These are phyloP conservation scores for Onthophagus taurus DNA, from an alignment of 1,140 invertebrate species.

Conservation along the genomic window DNA sequence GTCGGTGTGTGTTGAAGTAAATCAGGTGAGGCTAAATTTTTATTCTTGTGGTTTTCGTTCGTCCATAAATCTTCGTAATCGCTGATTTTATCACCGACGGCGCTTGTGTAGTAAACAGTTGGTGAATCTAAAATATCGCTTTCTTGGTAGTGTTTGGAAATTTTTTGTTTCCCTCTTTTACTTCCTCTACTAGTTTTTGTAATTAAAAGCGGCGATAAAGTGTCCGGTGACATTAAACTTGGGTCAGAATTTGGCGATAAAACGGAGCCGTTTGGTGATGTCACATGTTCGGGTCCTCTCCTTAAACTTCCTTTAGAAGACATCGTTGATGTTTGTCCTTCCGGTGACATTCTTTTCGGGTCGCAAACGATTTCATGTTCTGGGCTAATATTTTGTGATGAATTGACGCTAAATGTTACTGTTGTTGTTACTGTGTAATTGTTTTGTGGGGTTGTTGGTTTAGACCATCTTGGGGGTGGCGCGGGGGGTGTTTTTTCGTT, in stretches of 20 bases:
- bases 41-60: conserved; percentile 47
- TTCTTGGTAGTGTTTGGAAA: conserved; percentile 61
- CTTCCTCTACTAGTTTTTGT: conserved; percentile 30
- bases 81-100: conserved; percentile 81
- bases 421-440: conserved; percentile 76
- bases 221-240: conserved; percentile 42
- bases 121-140: conserved; percentile 77
- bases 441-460: conserved; percentile 55
- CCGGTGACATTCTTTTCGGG: conserved; percentile 42
- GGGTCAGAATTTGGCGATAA: conserved; percentile 44
- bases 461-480: conserved; percentile 54
- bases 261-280: conserved; percentile 45
- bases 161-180: conserved; percentile 44
- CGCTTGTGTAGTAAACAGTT: conserved; percentile 74
- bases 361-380: conserved; percentile 26
- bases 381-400: conserved; percentile 35
- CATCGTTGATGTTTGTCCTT: conserved; percentile 43
- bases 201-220: conserved; percentile 30
- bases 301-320: conserved; percentile 41
- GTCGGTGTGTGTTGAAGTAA: conserved; percentile 35
- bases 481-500: conserved; percentile 45
- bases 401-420: conserved; percentile 68
- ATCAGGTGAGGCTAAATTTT: conserved; percentile 31
- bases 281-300: conserved; percentile 39
- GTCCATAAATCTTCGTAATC: conserved; percentile 95